A percentile compares a stretch with the other conserved stretches of the same genome.
phyloP scores from a whole-genome alignment of 2,113 vertebrate species.

The Lepus europaeus region DNA sequence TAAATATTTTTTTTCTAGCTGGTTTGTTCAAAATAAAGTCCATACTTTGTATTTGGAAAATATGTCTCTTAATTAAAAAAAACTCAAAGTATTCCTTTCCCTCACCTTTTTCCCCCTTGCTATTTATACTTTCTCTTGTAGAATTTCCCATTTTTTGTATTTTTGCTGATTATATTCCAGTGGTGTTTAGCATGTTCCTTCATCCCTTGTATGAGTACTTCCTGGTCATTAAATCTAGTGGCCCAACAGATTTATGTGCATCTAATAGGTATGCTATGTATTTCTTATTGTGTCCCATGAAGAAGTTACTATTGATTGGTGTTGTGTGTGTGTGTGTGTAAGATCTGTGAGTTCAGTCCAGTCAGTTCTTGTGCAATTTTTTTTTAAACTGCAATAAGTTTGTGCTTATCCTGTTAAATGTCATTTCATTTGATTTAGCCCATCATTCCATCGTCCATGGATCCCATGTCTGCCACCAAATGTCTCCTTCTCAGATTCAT shows the following conservation, averaged over 20 bases:
- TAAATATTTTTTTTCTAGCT: constrained; percentile 51
- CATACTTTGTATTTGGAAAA: constrained; percentile 54
- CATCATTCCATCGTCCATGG: constrained; percentile 64
- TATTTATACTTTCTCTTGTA: constrained; percentile 46
- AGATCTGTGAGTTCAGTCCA: background rate
- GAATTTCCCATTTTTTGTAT: constrained; percentile 56
- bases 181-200: constrained; percentile 11
- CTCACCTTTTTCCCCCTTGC: background rate
- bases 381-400: constrained; percentile 39
- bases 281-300: constrained; percentile 50
- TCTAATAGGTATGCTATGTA: background rate
- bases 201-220: constrained; percentile 14
- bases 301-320: background rate
- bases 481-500: constrained; percentile 69
- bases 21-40: constrained; percentile 70
- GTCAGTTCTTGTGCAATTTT: background rate
- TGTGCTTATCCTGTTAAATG: constrained; percentile 64
- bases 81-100: constrained; percentile 27
- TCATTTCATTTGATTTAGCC: constrained; percentile 74
- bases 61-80: constrained; percentile 60
- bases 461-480: constrained; percentile 71
- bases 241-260: constrained; percentile 44
- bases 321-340: background rate
- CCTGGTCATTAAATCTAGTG: constrained; percentile 49
- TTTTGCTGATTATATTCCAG: constrained; percentile 33